Conservation (phyloP, 2,888 invertebrate species). For the Melolontha melolontha region DNA sequence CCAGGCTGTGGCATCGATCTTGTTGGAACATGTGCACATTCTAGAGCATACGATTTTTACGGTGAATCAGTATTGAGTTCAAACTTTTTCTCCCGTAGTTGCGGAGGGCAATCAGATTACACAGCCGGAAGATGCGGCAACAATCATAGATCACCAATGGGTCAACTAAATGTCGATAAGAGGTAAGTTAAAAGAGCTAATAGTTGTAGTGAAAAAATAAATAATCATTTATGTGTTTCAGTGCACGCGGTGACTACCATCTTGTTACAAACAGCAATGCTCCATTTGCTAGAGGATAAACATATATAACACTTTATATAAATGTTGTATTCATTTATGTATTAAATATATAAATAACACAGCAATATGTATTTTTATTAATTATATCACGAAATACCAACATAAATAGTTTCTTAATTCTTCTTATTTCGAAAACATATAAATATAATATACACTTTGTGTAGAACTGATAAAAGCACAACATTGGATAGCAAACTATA, state of each 20-base stretch:
- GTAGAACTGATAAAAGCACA: too few species aligned
- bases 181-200: slow-evolving; percentile 39
- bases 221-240: slow-evolving; percentile 19
- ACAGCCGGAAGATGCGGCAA: slow-evolving; percentile 48
- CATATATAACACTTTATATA: too few species aligned
- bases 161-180: slow-evolving; percentile 47
- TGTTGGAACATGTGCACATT: slow-evolving; percentile 63
- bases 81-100: slow-evolving; percentile 56
- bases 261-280: slow-evolving; percentile 23
- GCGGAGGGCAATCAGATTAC: slow-evolving; percentile 48
- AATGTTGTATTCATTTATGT: neutral
- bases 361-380: slow-evolving; percentile 16
- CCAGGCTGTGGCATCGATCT: slow-evolving; percentile 60
- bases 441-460: too few species aligned
- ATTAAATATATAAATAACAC: slow-evolving; percentile 3
- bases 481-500: too few species aligned
- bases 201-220: slow-evolving; percentile 10
- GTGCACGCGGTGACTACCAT: slow-evolving; percentile 28
- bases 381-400: neutral
- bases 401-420: too few species aligned
- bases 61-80: slow-evolving; percentile 62
- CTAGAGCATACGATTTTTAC: slow-evolving; percentile 63
- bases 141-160: slow-evolving; percentile 48
- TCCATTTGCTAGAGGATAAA: slow-evolving; percentile 35
- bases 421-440: too few species aligned